Percentiles rank a stretch among this genome's conserved stretches.
These are phyloP conservation scores for Aepyceros melampus DNA, from an alignment of 2,113 vertebrate genomes.

Conservation along the genomic window DNA sequence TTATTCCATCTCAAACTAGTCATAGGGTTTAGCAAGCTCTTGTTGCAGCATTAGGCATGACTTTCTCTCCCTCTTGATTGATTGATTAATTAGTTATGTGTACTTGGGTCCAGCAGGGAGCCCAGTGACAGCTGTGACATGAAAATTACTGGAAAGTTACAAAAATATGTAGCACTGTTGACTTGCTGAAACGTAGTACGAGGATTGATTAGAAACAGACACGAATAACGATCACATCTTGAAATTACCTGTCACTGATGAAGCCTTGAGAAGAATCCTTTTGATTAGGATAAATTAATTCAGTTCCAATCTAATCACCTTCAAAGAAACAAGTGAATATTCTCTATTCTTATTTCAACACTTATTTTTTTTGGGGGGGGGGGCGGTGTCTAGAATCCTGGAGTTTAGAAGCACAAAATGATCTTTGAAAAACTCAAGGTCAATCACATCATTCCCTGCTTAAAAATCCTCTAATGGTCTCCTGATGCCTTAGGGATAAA, in stretches of 20 bases:
- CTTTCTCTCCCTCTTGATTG: conserved; percentile 59
- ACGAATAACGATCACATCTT: conserved; percentile 57
- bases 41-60: conserved; percentile 35
- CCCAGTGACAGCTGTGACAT: conserved; percentile 65
- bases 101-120: conserved; percentile 64
- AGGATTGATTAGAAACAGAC: conserved; percentile 69
- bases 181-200: conserved; percentile 53
- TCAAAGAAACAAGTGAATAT: conserved; percentile 18
- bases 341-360: conserved; percentile 21
- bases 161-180: conserved; percentile 60
- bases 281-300: conserved; percentile 71
- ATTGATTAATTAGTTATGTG: conserved; percentile 75
- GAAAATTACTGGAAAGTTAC: conserved; percentile 71
- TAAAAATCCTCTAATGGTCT: neutral
- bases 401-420: conserved; percentile 30
- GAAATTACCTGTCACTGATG: conserved; percentile 69
- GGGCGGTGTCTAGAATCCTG: neutral
- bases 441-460: neutral
- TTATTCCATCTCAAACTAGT: neutral
- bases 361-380: neutral
- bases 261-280: conserved; percentile 53
- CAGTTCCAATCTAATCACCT: conserved; percentile 57
- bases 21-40: conserved; percentile 35
- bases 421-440: conserved; percentile 8
- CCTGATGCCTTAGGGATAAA: neutral